phyloP scores from a whole-genome alignment of 2,888 invertebrate genomes.

The Theretra japonica region DNA sequence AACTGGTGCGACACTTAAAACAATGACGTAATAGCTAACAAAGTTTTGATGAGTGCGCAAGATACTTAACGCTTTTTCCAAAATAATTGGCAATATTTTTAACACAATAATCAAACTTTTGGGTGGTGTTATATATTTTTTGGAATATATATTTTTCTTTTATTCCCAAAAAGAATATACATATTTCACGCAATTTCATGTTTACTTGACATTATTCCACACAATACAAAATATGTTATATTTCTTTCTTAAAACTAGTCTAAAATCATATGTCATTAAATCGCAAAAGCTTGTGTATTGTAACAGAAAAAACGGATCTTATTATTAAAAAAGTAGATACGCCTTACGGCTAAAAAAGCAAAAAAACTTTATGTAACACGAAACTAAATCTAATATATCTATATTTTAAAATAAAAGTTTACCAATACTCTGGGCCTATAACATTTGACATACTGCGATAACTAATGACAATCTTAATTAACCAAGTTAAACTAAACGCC shows the following conservation, averaged over 20 bases:
- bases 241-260: too few relatives aligned
- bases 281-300: too few relatives aligned
- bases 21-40: not conserved
- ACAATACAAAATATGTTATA: too few relatives aligned
- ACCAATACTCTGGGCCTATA: not conserved
- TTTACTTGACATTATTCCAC: too few relatives aligned
- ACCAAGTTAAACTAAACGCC: conserved; percentile 17
- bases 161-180: too few relatives aligned
- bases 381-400: too few relatives aligned
- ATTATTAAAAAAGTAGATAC: too few relatives aligned
- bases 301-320: too few relatives aligned
- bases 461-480: conserved; percentile 1
- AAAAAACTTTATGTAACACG: too few relatives aligned
- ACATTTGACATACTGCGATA: not conserved
- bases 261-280: too few relatives aligned
- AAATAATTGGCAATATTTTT: not conserved
- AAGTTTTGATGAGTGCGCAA: not conserved
- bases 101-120: not conserved
- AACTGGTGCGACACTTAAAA: conserved; percentile 15
- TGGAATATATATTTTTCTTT: not conserved
- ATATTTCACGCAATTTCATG: too few relatives aligned
- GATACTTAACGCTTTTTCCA: not conserved
- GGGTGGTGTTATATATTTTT: not conserved
- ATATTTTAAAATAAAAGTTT: not conserved
- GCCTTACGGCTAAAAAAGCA: too few relatives aligned